Evolutionary conservation across 2,113 vertebrate genomes (phyloP).

Genomic region (Sylvilagus bachmani): DNA sequence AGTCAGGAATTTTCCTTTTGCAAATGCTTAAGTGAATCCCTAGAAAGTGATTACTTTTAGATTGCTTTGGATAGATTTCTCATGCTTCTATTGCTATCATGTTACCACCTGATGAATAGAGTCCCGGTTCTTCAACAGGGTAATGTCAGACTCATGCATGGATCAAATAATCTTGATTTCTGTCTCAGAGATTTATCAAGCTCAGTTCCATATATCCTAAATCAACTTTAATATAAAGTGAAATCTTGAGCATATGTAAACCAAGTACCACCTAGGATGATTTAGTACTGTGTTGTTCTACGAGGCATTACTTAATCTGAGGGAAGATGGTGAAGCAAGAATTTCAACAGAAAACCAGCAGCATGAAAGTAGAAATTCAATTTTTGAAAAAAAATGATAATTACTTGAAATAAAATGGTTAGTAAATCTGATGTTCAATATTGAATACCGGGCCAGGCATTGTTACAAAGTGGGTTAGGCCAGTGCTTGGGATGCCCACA

Average conservation of each 20-base stretch:
- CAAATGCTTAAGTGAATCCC: neutral
- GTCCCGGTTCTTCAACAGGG: neutral
- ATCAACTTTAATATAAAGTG: neutral
- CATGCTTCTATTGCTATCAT: neutral
- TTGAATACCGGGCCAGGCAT: neutral
- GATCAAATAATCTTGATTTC: neutral
- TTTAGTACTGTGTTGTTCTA: neutral
- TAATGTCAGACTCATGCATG: neutral
- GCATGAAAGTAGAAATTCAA: neutral
- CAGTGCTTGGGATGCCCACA: too few relatives aligned
- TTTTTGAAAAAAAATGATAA: slow-evolving; percentile 18
- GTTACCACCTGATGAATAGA: neutral
- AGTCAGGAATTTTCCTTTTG: slow-evolving; percentile 41
- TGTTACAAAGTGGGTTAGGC: too few relatives aligned
- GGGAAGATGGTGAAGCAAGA: neutral
- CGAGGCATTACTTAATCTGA: neutral
- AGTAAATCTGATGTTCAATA: neutral
- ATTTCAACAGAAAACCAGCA: neutral
- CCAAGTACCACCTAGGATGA: neutral
- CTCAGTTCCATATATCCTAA: neutral
- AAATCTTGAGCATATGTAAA: neutral
- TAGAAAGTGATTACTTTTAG: slow-evolving; percentile 21
- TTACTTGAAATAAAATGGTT: neutral
- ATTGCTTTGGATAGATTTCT: neutral
- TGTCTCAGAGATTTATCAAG: neutral